Percentiles rank a stretch among this genome's conserved stretches.
Conservation (phyloP, 2,888 invertebrate genomes). For the Lucinisca nassula region DNA sequence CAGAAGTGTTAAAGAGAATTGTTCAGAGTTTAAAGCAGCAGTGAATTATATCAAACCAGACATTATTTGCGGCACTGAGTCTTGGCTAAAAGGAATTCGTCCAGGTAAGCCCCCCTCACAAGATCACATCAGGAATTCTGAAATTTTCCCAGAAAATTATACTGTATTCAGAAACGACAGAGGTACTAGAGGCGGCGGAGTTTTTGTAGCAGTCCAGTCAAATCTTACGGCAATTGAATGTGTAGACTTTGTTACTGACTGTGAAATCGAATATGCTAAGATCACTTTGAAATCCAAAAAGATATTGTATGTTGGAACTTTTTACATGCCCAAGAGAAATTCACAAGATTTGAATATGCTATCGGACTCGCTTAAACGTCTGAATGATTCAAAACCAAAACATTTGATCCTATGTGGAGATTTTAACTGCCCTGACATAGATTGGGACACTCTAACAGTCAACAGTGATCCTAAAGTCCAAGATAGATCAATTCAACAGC, state of each 20-base stretch:
- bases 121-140: not conserved
- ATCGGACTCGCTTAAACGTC: not conserved
- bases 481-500: not conserved
- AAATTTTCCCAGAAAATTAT: conserved; percentile 15
- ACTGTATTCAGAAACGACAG: conserved; percentile 3
- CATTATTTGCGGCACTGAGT: conserved; percentile 6
- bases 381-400: not conserved
- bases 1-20: not conserved
- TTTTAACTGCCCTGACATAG: conserved; percentile 52
- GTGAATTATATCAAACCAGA: too few relatives aligned
- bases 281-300: not conserved
- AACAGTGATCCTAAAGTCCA: not conserved
- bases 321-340: not conserved
- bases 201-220: not conserved
- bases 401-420: not conserved
- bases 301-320: not conserved
- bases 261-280: not conserved
- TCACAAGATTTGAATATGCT: not conserved
- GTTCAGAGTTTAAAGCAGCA: not conserved
- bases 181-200: not conserved
- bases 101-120: not conserved
- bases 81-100: not conserved
- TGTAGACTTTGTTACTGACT: not conserved
- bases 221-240: not conserved
- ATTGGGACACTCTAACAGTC: conserved; percentile 17